Conservation (phyloP, 2,113 vertebrate species). For the Albula goreensis region DNA sequence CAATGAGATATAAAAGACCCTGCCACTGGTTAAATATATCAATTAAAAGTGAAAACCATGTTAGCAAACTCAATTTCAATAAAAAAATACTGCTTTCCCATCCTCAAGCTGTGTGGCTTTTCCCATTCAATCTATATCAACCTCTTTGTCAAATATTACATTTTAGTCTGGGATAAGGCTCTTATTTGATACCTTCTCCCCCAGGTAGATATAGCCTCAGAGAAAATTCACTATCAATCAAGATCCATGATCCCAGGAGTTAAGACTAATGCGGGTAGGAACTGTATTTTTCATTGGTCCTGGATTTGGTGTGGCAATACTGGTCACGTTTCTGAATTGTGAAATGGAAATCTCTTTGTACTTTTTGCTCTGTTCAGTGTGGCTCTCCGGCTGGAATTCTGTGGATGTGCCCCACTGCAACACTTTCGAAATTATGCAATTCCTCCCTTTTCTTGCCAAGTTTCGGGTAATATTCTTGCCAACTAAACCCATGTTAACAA, state of each 20-base stretch:
- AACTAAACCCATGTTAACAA: background rate
- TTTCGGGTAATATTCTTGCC: background rate
- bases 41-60: background rate
- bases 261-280: background rate
- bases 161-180: conserved; percentile 1
- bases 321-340: background rate
- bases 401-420: background rate
- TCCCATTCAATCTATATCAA: conserved; percentile 30
- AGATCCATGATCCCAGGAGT: background rate
- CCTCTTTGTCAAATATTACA: background rate
- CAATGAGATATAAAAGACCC: background rate
- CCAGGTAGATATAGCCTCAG: conserved; percentile 46
- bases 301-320: background rate
- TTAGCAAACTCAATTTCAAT: background rate
- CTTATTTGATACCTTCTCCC: conserved; percentile 44
- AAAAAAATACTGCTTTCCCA: background rate
- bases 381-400: too few relatives aligned
- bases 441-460: background rate
- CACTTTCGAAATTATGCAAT: background rate
- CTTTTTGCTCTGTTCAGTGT: too few relatives aligned
- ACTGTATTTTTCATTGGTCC: background rate
- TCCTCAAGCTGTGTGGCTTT: background rate
- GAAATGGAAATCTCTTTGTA: conserved; percentile 12
- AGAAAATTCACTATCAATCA: conserved; percentile 47
- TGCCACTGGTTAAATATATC: background rate